Base-by-base conservation (phyloP, 2,113 vertebrate species). In the Hymenochirus boettgeri region DNA sequence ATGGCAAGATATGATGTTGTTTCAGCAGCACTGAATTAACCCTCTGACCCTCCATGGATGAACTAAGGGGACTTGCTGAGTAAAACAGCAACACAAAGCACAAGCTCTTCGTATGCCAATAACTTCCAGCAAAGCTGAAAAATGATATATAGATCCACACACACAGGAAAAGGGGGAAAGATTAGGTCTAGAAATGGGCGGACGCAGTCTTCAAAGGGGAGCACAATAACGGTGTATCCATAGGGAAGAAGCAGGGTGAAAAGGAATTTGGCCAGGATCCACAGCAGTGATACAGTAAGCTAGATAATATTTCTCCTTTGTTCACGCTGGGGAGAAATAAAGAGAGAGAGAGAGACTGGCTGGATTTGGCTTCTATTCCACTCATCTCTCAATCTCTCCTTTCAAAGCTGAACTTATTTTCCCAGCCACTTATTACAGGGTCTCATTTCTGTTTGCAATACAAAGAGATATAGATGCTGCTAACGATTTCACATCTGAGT, bases 1-100 rank as follows among this genome's bases (percentile, higher is more conserved):
- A 53, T 45, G 33, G 65, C 23, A 67, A 25, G 45, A 42, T 48
- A 67, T 56, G 56, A 45, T 69, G 65, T 69, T 69, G 56, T 69
- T 69, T 69, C 47, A 69, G 56, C 65, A 69, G 56, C 35, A 39
- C 46, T 22, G 48, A 27, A 60, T 69, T 69, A 57, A 69, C 65
- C 33, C 25, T 11, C 23, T 53, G 48, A 69, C 65, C 56, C 15
- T 17, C 47, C 37, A 9, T 18, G n/a, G 15, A 27, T 53, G 55
- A 66, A 57, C 54, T 29, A 54, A 59, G 55, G 64, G 50, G 55
- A 67, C 55, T 67, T 52, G 10, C 45, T 59, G 56, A 58, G 55
- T 25, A 45, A 66, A 50, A 67, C 45, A 37, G n/a, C 48, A 67
- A 25, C 64, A 67, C 46, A 46, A 58, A 60, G 48, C 57, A 7